Base-by-base conservation (phyloP, 2,888 invertebrate species). In the Atethmia centrago region DNA sequence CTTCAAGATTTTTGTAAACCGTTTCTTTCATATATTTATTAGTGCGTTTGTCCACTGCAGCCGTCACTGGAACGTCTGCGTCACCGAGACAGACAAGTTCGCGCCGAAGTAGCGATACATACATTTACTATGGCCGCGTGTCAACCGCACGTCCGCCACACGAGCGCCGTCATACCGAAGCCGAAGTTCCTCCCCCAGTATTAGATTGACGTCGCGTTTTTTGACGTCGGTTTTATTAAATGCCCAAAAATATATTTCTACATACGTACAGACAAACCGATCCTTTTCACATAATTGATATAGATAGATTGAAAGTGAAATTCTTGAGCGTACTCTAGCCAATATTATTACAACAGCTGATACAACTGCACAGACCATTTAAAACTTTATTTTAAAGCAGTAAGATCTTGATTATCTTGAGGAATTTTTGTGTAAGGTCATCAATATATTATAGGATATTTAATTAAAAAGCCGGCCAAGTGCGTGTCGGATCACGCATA, bases 261-360 rank as follows among this genome's bases (percentile, higher is more conserved):
- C 16, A 1, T 16, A 25, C 64, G 12, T 3, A 64, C 53, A 70
- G 61, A 83, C 70, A 70, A 55, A 71, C 58, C 40, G 0, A 58
- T 53, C 9, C 7, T 36, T 66, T 66, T 61, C 16, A 55, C 21
- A 61, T 12, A 59, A 53, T 10, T 42, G 2, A 61, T 78, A 74
- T 65, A 74, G 58, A 76, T 83, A 82, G 64, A 85, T 74, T 79
- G 74, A 80, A 86, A 85, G 78, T 81, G 78, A 85, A 86, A 83
- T 86, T 85, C 79, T 85, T 82, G 21, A 47, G 61, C 76, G 77
- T 79, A 75, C 71, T 78, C 74, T 79, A 85, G 77, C 71, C 76
- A 53, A 77, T 79, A 77, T 64, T 77, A 84, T 72, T 73, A 68
- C 74, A 83, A 77, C 85, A 86, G 83, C 85, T 86, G 86, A 73